Conservation (phyloP, 2,113 vertebrate species). For the Cichladusa arquata region DNA sequence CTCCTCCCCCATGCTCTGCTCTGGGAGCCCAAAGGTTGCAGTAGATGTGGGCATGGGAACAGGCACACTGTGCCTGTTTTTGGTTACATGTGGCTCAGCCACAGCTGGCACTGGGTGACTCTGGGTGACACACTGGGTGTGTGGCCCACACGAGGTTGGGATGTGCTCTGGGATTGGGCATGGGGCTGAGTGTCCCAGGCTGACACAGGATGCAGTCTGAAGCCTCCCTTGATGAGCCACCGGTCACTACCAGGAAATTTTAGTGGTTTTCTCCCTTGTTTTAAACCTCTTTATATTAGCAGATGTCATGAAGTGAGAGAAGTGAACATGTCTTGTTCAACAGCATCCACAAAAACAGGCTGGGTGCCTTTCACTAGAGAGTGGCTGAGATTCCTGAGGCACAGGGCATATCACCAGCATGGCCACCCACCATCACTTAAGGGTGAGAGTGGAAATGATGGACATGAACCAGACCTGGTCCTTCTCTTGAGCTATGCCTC, state of each 20-base stretch:
- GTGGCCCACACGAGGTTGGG: background rate
- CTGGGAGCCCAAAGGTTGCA: background rate
- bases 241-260: background rate
- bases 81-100: background rate
- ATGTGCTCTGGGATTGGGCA: background rate
- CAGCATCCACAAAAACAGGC: constrained; percentile 17
- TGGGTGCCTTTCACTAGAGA: background rate
- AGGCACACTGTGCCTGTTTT: background rate
- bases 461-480: background rate
- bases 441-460: background rate
- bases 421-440: background rate
- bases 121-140: no score
- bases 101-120: background rate
- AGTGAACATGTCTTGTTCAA: constrained; percentile 25
- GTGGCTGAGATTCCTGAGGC: background rate
- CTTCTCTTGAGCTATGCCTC: rapidly evolving
- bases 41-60: rapidly evolving
- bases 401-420: rapidly evolving
- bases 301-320: background rate
- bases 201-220: background rate
- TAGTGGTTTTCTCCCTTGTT: background rate
- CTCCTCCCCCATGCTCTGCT: background rate
- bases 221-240: background rate
- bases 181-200: background rate
- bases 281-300: background rate